Base-by-base conservation (phyloP, 2,888 invertebrate genomes). In the Drepana falcataria region DNA sequence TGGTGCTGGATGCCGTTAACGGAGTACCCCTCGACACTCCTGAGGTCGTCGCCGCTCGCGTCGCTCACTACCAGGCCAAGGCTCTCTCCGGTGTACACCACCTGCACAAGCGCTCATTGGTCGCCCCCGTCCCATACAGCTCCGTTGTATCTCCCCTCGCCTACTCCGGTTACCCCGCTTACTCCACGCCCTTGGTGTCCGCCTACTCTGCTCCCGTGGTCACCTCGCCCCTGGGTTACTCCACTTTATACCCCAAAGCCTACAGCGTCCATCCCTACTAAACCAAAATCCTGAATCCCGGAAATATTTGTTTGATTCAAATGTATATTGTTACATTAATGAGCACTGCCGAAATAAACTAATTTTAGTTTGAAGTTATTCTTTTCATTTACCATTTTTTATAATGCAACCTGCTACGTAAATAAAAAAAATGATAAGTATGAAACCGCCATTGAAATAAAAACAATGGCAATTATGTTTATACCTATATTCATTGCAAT, bases 1-100 rank as follows among this genome's bases (percentile, higher is more conserved):
- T 90, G 34, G 85, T 89, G 44, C 66, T 91, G 67, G 87, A 88
- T 53, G 80, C 90, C 48, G 82, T 83, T 49, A 73, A 84, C 63
- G 90, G 91, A 53, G 91, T 91, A 9, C 91, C 91, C 47, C 77
- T 91, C 52, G 90, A 91, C 69, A 91, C 91, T 21, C 87, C 89
- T 60, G 91, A 88, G 59, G 91, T 91, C 6, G 89, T 91, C 53
- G 88, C 90, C 55, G 91, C 90, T 44, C 88, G 87, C 55, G 83
- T 83, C 52, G 85, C 82, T 5, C 91, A 89, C 78, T 88, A 72
- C 81, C 85, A 87, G 55, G 86, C 90, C 52, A 89, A 88, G 75
- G 88, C 87, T 52, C 70, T 87, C 57, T 78, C 86, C 51, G 83
- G 81, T 35, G 63, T 71, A 34, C 91, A 91, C 68, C 85, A 87